Conservation (phyloP, 2,888 invertebrate species). For the Drosophila merina region DNA sequence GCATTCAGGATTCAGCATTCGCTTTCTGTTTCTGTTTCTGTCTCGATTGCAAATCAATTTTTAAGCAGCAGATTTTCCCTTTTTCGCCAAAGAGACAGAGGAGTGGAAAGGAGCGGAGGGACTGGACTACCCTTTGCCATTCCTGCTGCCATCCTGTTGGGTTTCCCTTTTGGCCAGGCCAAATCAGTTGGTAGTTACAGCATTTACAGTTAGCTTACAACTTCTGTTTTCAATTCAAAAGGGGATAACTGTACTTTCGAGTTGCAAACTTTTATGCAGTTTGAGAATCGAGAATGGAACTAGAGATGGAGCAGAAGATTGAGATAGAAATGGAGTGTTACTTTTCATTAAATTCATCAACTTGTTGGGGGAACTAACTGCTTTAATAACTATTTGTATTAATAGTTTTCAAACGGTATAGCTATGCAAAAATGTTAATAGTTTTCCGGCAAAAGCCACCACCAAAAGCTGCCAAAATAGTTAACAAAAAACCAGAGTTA, state of each 20-base stretch:
- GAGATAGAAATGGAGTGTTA: not conserved
- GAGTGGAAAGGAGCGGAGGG: not conserved
- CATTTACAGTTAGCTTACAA: constrained; percentile 9
- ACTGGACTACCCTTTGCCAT: not conserved
- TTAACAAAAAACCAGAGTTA: not conserved
- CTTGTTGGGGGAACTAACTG: not conserved
- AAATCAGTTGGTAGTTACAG: constrained; percentile 5
- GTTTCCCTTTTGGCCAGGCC: not conserved
- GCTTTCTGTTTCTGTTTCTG: constrained; percentile 1
- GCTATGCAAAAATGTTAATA: no score
- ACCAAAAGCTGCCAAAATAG: no score
- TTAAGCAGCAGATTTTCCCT: constrained; percentile 27
- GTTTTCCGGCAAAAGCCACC: no score
- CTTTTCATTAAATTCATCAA: not conserved
- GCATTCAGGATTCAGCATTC: not conserved
- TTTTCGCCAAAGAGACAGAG: not conserved
- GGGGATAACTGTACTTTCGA: constrained; percentile 1
- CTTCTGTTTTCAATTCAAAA: constrained; percentile 2
- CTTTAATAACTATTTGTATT: not conserved
- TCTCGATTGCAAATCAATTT: constrained; percentile 21
- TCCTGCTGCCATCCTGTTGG: not conserved
- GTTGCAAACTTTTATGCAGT: not conserved
- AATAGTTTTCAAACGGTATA: no score
- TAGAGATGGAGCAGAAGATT: not conserved
- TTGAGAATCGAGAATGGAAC: not conserved